Evolutionary conservation across 2,888 invertebrate species (phyloP).

Genomic region (Cecidostiba fungosa): DNA sequence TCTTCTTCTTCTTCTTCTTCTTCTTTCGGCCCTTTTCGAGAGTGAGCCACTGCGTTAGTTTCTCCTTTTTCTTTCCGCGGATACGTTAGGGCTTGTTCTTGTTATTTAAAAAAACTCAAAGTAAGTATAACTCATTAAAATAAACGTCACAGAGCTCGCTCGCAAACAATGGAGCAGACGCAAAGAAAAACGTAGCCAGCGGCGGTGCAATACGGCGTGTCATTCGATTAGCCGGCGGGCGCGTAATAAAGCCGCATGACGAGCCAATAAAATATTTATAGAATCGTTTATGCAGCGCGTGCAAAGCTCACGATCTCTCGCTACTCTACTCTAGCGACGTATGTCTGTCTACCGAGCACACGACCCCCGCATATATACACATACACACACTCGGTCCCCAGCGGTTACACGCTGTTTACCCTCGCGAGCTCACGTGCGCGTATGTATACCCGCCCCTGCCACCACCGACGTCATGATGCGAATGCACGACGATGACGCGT

Average conservation of each 20-base stretch:
- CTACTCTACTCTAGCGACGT: neutral
- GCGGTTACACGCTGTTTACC: constrained; percentile 79
- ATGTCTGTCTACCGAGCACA: neutral
- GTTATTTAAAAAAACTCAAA: neutral
- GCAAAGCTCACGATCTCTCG: constrained; percentile 27
- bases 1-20: neutral
- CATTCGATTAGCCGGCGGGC: constrained; percentile 65
- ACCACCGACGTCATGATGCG: neutral
- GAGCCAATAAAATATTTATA: constrained; percentile 80
- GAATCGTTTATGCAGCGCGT: constrained; percentile 71
- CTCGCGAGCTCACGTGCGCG: constrained; percentile 64
- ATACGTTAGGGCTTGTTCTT: neutral
- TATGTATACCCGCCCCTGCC: neutral
- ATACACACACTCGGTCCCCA: constrained; percentile 66
- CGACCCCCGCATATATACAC: constrained; percentile 1
- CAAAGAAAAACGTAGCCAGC: constrained; percentile 3
- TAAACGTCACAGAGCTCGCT: neutral
- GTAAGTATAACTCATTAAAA: constrained; percentile 5
- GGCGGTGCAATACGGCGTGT: constrained; percentile 34
- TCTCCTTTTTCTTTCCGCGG: no score
- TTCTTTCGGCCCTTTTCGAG: constrained; percentile 23
- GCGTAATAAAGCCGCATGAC: constrained; percentile 75
- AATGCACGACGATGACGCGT: constrained; percentile 1
- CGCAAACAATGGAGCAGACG: neutral
- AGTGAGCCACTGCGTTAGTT: neutral